These are phyloP conservation scores for Candoia aspera DNA, from an alignment of 2,113 vertebrate genomes.

Conservation along the genomic window DNA sequence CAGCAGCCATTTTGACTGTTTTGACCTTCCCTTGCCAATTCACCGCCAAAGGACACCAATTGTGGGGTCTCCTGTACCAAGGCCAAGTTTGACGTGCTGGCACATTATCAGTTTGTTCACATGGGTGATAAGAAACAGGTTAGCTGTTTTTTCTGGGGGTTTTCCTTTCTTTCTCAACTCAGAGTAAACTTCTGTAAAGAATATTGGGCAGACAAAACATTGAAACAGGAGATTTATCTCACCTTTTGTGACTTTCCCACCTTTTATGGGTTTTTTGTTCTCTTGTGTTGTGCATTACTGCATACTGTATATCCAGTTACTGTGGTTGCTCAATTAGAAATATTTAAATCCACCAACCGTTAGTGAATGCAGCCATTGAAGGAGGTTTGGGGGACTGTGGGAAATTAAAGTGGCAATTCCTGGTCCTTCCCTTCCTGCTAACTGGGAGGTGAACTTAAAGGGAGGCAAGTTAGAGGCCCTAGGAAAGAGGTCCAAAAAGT, in stretches of 20 bases:
- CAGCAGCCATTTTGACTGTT: not conserved
- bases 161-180: not conserved
- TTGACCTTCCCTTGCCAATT: not conserved
- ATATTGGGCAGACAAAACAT: not conserved
- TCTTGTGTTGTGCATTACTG: not conserved
- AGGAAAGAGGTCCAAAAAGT: not conserved
- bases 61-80: not conserved
- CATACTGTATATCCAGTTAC: not conserved
- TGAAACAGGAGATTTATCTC: not conserved
- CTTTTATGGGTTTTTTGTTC: not conserved
- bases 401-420: not conserved
- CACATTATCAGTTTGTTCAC: not conserved
- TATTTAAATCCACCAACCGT: not conserved
- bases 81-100: not conserved
- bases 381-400: not conserved
- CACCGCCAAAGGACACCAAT: not conserved
- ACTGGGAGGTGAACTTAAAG: not conserved
- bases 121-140: not conserved
- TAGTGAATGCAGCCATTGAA: not conserved
- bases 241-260: not conserved
- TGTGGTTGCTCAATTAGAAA: not conserved
- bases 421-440: not conserved
- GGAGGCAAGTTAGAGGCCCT: not conserved
- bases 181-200: not conserved
- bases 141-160: not conserved